Conservation (phyloP, 1,140 invertebrate genomes). For the Macrosteles quadrilineatus region DNA sequence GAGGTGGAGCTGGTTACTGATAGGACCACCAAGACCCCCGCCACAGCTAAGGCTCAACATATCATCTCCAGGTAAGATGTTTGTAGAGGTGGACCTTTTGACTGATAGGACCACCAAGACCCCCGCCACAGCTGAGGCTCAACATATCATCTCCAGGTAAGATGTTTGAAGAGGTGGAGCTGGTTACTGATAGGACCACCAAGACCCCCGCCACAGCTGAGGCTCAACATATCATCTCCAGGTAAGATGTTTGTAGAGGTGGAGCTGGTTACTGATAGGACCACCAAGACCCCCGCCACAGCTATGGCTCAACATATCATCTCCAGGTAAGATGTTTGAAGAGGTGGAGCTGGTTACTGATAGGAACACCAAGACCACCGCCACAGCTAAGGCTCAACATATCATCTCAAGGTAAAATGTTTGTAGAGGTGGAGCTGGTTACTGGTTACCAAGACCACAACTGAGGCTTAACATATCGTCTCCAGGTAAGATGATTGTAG, state of each 20-base stretch:
- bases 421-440: too few relatives aligned
- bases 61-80: conserved; percentile 76
- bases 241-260: conserved; percentile 78
- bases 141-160: conserved; percentile 76
- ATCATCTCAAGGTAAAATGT: conserved; percentile 74
- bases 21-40: conserved; percentile 74
- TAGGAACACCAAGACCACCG: conserved; percentile 74
- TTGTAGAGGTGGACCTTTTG: conserved; percentile 93
- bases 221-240: conserved; percentile 78
- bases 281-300: conserved; percentile 77
- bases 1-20: conserved; percentile 93
- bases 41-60: conserved; percentile 77
- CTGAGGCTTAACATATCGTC: too few relatives aligned
- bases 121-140: conserved; percentile 81
- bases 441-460: too few relatives aligned
- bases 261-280: conserved; percentile 84
- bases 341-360: conserved; percentile 93
- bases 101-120: conserved; percentile 71
- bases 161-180: conserved; percentile 94
- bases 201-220: conserved; percentile 81
- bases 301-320: conserved; percentile 80
- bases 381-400: conserved; percentile 77
- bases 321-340: conserved; percentile 83
- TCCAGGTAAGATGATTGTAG: too few relatives aligned
- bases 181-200: conserved; percentile 77